These are phyloP conservation scores for Passer domesticus DNA, from an alignment of 2,113 vertebrate species.

Conservation along the genomic window DNA sequence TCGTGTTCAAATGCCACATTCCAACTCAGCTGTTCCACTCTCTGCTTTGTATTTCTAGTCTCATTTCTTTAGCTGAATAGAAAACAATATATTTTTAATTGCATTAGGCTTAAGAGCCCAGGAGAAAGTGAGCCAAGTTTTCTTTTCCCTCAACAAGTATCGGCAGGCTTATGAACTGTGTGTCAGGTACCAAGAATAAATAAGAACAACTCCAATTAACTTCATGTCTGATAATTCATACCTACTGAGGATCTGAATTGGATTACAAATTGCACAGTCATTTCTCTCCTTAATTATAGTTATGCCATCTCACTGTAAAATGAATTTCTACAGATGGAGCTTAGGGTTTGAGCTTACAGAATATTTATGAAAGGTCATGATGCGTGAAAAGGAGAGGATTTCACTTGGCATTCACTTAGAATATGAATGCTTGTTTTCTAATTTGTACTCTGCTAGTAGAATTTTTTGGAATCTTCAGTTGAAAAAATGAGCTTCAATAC, in stretches of 20 bases:
- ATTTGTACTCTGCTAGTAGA: background rate
- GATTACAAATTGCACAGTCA: background rate
- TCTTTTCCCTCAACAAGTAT: background rate
- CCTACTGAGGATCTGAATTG: background rate
- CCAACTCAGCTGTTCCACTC: background rate
- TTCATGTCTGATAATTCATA: background rate
- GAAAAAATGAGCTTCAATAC: background rate
- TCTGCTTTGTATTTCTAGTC: background rate
- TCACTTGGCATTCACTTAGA: background rate
- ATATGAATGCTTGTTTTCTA: background rate
- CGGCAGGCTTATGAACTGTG: background rate
- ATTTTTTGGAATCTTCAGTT: background rate
- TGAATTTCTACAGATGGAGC: background rate
- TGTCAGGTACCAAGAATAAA: background rate
- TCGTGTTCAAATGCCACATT: background rate
- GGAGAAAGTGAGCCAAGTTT: background rate
- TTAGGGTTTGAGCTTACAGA: background rate
- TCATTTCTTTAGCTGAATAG: background rate
- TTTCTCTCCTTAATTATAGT: background rate
- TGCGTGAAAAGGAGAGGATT: background rate
- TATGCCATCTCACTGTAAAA: background rate
- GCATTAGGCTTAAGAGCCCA: background rate
- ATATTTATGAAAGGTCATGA: background rate
- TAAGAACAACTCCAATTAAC: background rate
- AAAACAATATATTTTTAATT: slow-evolving; percentile 3